Evolutionary conservation across 2,888 invertebrate genomes (phyloP), one percentile per base, ranked within the genome.

Genomic region (Geophilus truncorum): DNA sequence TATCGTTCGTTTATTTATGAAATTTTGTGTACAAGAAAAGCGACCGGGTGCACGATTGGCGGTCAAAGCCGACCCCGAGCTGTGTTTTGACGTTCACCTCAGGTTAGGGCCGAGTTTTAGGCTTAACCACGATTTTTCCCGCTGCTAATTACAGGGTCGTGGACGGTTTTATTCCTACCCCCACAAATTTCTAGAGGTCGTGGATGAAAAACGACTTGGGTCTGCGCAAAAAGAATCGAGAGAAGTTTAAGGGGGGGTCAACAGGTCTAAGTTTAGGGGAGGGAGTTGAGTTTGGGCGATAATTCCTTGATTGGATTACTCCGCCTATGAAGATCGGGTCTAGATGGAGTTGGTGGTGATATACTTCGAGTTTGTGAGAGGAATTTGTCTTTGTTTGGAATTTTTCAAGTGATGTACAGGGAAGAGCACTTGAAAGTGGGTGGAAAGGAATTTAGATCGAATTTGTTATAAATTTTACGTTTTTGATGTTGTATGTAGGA

Each of bases 191-290:
- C 25, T 23, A 57, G 57, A 76, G 75, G 30, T 70, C 75, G 78
- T n/a, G 45, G 79, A 45, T 30, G 79, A 40, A 30, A 78, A 23
- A 78, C 23, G 79, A 32, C n/a, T 36, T 36, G 30, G 80, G 76
- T 34, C 18, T 62, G 23, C n/a, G n/a, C 6, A 62, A 28, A 23
- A 28, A 62, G 62, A 62, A 62, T 62, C 23, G 25, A 62, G 62
- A 62, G 18, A 62, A 62, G 62, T 62, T 62, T 45, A n/a, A 23
- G 15, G n/a, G 75, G 80, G 76, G 80, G 80, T 30, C 76, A 51
- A 34, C 30, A 34, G 76, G 80, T 36, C 12, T 34, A 79, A 51
- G 57, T 62, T 23, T 28, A 80, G 28, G 80, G 51, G 36, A 40
- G 76, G 76, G 76, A 36, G 30, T 75, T 25, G 30, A 76, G 36